Percentiles rank a stretch among this genome's conserved stretches.
Evolutionary conservation across 2,113 vertebrate genomes (phyloP).

Genomic region (Gymnarchus niloticus): DNA sequence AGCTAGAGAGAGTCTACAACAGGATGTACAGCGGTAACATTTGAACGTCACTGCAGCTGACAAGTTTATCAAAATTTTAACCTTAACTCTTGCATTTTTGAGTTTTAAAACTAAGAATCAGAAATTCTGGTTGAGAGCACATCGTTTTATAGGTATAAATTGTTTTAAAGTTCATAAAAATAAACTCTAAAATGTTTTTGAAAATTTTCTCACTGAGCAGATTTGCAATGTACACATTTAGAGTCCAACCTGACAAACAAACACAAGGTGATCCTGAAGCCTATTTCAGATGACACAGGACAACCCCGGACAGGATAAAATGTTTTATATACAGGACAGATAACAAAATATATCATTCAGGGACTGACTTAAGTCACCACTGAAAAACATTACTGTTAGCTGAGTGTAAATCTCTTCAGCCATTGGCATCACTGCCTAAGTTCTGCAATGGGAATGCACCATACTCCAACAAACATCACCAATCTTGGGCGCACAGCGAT

Average conservation of each 20-base stretch:
- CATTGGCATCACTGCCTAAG: neutral
- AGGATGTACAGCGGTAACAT: neutral
- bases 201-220: neutral
- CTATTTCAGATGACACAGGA: no score
- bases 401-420: no score
- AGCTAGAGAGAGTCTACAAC: neutral
- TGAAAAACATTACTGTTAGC: neutral
- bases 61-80: neutral
- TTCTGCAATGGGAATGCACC: no score
- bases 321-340: neutral
- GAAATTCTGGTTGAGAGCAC: neutral
- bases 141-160: neutral
- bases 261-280: no score
- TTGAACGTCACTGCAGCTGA: neutral
- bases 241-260: neutral
- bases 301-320: neutral
- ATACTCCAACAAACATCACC: neutral
- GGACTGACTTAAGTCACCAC: neutral
- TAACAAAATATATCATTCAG: neutral
- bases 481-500: neutral
- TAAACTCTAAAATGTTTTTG: neutral
- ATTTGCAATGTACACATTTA: neutral
- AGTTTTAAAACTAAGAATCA: neutral
- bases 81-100: neutral
- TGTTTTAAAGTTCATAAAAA: neutral